Evolutionary conservation across 2,888 invertebrate species (phyloP).

Genomic region (Tubiluchus corallicola): DNA sequence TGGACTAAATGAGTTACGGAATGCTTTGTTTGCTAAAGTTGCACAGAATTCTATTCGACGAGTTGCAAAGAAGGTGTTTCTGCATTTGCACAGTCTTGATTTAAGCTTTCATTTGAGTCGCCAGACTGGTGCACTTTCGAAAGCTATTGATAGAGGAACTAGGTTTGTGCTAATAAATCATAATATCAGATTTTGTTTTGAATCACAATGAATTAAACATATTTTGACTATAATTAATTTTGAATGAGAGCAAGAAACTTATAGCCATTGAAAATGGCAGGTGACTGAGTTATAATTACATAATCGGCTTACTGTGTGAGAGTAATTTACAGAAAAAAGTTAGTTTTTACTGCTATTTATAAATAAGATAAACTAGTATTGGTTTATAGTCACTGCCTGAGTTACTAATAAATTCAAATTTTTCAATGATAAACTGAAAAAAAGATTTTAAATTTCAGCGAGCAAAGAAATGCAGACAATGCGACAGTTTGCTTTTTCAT

Average conservation of each 20-base stretch:
- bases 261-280: not conserved
- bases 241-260: not conserved
- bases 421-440: too few relatives aligned
- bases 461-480: too few relatives aligned
- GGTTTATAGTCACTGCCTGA: too few relatives aligned
- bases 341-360: too few relatives aligned
- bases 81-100: conserved; percentile 84
- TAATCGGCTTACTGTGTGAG: too few relatives aligned
- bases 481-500: too few relatives aligned
- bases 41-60: conserved; percentile 88
- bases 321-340: too few relatives aligned
- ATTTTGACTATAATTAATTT: too few relatives aligned
- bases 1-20: conserved; percentile 84
- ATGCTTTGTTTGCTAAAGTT: conserved; percentile 92
- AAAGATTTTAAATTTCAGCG: too few relatives aligned
- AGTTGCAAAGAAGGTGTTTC: conserved; percentile 84
- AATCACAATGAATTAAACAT: not conserved
- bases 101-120: conserved; percentile 76
- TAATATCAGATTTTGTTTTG: not conserved
- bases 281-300: too few relatives aligned
- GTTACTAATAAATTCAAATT: too few relatives aligned
- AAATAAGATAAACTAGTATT: too few relatives aligned
- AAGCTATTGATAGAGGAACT: conserved; percentile 43
- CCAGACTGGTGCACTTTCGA: conserved; percentile 86
- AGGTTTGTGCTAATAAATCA: conserved; percentile 18